Evolutionary conservation across 2,888 invertebrate species (phyloP), one percentile per base, ranked within the genome.

Genomic region (Mamestra brassicae): DNA sequence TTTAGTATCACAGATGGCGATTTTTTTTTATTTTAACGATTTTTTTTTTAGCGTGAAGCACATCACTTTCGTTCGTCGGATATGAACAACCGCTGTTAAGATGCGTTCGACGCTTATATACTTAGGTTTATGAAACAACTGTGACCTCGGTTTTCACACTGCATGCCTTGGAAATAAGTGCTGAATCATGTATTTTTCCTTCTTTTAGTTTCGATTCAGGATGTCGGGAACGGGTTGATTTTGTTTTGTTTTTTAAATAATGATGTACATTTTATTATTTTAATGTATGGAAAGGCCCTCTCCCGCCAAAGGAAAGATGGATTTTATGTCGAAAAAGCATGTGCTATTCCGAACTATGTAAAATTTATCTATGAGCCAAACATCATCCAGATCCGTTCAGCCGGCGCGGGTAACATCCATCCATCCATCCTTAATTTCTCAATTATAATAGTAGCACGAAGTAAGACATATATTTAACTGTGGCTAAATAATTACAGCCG

Each of bases 81-180:
- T 81, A 83, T 38, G 78, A 90, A 89, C 90, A 90, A 88, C 89
- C 90, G 77, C 61, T 72, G 62, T 64, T 70, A 74, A 80, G 80
- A 85, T 81, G 75, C 76, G 71, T 7, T 50, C 6, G 71, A 85
- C 34, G 66, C 85, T 90, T 90, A 83, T 90, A 90, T 90, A 90
- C 83, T 83, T 83, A 66, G 38, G 86, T 89, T 89, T 85, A 89
- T 89, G 90, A 90, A 90, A 89, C 81, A 83, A 45, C 47, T 45
- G 15, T 87, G 87, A 86, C 87, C 87, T 87, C 85, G 87, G 50
- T 76, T 75, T 85, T 79, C 81, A 81, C 57, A 82, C 67, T 45
- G 34, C 55, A 81, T 81, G 60, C 68, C 58, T 68, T 76, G 78
- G 70, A 63, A 73, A 63, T 58, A 26, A 13, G 42, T 7, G 63